Conservation (phyloP, 2,888 invertebrate species). For the Caprella mutica region DNA sequence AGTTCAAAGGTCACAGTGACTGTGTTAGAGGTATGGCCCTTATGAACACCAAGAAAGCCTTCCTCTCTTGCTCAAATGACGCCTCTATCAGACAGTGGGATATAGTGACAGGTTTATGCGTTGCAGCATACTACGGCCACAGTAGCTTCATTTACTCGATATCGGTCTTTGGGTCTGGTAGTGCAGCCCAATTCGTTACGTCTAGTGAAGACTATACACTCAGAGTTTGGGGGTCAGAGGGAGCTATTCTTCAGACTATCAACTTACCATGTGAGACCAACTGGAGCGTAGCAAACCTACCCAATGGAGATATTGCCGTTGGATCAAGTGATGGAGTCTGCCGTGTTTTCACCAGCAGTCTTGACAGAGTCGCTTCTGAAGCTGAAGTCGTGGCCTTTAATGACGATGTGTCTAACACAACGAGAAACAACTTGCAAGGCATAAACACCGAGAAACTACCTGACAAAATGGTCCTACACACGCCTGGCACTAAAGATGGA, state of each 20-base stretch:
- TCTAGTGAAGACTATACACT: constrained; percentile 81
- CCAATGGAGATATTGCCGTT: constrained; percentile 79
- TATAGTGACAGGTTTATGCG: constrained; percentile 57
- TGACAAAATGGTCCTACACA: constrained; percentile 52
- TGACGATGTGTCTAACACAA: constrained; percentile 53
- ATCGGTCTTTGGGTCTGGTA: constrained; percentile 40
- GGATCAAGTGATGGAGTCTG: constrained; percentile 78
- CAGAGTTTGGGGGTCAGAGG: constrained; percentile 56
- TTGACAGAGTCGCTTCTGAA: constrained; percentile 56
- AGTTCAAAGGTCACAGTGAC: constrained; percentile 66
- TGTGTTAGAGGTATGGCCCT: constrained; percentile 72
- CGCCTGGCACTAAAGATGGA: constrained; percentile 51
- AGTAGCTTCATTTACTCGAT: constrained; percentile 79
- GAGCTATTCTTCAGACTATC: constrained; percentile 51
- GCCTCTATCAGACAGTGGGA: constrained; percentile 73
- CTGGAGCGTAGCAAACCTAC: constrained; percentile 69
- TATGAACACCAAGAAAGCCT: constrained; percentile 53
- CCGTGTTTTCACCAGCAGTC: constrained; percentile 68
- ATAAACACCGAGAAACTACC: constrained; percentile 77
- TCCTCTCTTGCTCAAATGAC: constrained; percentile 88
- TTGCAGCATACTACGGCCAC: constrained; percentile 67
- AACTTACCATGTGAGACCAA: constrained; percentile 73
- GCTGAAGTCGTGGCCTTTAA: constrained; percentile 54
- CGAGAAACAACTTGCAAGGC: constrained; percentile 61
- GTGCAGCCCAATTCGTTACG: constrained; percentile 64